A percentile compares a stretch with the other conserved stretches of the same genome.
Conservation (phyloP, 2,888 invertebrate genomes). For the Drosophila mayaguana region DNA sequence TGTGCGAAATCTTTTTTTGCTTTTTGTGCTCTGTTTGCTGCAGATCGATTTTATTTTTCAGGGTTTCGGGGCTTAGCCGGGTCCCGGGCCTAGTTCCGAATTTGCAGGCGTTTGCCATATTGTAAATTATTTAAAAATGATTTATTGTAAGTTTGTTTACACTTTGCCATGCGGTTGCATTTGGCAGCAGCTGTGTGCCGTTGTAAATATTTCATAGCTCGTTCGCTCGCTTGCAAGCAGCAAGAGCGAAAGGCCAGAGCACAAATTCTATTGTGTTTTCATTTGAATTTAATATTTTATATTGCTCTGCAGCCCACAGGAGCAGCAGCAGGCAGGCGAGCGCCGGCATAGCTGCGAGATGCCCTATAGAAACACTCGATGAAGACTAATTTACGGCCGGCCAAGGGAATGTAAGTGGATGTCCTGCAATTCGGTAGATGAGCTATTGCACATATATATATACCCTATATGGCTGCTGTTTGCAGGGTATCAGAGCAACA, state of each 20-base stretch:
- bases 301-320: conserved; percentile 25
- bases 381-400: neutral
- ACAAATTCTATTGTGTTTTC: conserved; percentile 73
- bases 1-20: conserved; percentile 35
- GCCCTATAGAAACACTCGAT: conserved; percentile 11
- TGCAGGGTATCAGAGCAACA: conserved; percentile 29
- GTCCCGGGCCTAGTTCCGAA: conserved; percentile 1
- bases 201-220: conserved; percentile 62
- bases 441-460: neutral
- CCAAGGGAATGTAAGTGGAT: too few relatives aligned
- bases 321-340: neutral
- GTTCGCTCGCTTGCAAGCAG: conserved; percentile 24
- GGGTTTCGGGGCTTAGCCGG: neutral
- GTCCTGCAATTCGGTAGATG: neutral
- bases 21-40: conserved; percentile 19
- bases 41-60: conserved; percentile 43
- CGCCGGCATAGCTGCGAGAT: neutral
- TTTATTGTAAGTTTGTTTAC: conserved; percentile 77
- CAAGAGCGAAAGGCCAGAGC: conserved; percentile 38
- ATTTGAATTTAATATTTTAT: conserved; percentile 76
- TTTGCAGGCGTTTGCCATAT: conserved; percentile 47
- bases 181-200: conserved; percentile 57
- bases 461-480: neutral
- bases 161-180: conserved; percentile 71
- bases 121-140: conserved; percentile 77